phyloP scores from a whole-genome alignment of 1,140 invertebrate species.

The Camponotus pennsylvanicus region DNA sequence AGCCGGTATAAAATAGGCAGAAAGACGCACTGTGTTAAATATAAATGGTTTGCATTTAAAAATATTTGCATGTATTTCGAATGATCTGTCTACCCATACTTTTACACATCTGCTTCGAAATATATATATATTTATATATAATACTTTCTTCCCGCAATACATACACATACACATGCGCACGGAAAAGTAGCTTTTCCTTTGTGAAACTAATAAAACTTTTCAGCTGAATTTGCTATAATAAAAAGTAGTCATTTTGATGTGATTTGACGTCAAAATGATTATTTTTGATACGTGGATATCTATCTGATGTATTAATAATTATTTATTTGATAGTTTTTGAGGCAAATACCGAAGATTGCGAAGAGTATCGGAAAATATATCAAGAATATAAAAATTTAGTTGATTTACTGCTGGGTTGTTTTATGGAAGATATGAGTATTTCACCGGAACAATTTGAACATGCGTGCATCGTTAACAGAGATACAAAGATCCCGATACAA shows the following conservation, averaged over 20 bases:
- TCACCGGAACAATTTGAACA: conserved; percentile 94
- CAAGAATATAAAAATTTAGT: conserved; percentile 95
- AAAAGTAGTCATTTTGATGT: too few species aligned
- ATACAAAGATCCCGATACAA: conserved; percentile 87
- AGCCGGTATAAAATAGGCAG: background rate
- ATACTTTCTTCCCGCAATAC: too few species aligned
- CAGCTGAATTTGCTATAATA: background rate
- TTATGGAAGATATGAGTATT: conserved; percentile 96
- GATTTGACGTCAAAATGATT: too few species aligned
- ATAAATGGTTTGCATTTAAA: background rate
- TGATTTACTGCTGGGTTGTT: conserved; percentile 94
- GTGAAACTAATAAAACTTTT: background rate
- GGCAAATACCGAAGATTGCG: conserved; percentile 89
- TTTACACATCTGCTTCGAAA: too few species aligned
- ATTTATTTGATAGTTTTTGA: conserved; percentile 90
- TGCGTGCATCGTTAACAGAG: conserved; percentile 89
- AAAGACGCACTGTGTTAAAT: background rate
- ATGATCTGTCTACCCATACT: background rate
- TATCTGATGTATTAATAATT: background rate
- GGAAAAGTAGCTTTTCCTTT: too few species aligned
- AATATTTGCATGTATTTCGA: background rate
- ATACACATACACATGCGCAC: too few species aligned
- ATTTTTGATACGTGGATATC: background rate
- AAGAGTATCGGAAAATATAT: conserved; percentile 91
- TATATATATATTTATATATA: too few species aligned